Conservation (phyloP, 1,140 invertebrate genomes). For the Drosophila sp. region DNA sequence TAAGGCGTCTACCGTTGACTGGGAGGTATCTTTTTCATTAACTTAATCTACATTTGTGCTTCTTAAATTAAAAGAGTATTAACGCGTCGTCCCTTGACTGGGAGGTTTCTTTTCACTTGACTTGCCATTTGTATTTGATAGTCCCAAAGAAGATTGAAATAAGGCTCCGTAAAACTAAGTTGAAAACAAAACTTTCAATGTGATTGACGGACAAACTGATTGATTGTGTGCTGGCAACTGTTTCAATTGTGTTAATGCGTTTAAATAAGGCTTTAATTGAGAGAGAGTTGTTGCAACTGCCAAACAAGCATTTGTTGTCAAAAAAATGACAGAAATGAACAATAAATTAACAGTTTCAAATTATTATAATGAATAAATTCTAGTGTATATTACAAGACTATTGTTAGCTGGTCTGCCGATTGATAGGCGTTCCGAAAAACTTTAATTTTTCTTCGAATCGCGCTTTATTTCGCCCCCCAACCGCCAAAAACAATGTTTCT, state of each 20-base stretch:
- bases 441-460: background rate
- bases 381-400: background rate
- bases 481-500: constrained; percentile 45
- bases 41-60: background rate
- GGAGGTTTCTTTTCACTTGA: background rate
- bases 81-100: background rate
- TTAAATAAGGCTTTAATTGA: constrained; percentile 41
- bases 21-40: too few species aligned
- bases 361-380: constrained; percentile 10
- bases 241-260: constrained; percentile 12
- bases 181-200: constrained; percentile 52
- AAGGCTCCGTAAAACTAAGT: constrained; percentile 16
- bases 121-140: constrained; percentile 31
- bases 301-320: constrained; percentile 1
- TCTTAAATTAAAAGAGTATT: background rate
- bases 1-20: too few species aligned
- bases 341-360: background rate
- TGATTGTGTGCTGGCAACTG: constrained; percentile 42
- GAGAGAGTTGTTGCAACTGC: background rate
- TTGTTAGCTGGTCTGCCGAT: background rate
- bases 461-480: background rate
- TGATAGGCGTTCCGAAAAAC: background rate
- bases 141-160: constrained; percentile 57
- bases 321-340: background rate
- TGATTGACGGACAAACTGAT: constrained; percentile 68